A percentile compares a stretch with the other conserved stretches of the same genome.
These are phyloP conservation scores for Daubentonia madagascariensis DNA, from an alignment of 2,113 vertebrate genomes.

Conservation along the genomic window DNA sequence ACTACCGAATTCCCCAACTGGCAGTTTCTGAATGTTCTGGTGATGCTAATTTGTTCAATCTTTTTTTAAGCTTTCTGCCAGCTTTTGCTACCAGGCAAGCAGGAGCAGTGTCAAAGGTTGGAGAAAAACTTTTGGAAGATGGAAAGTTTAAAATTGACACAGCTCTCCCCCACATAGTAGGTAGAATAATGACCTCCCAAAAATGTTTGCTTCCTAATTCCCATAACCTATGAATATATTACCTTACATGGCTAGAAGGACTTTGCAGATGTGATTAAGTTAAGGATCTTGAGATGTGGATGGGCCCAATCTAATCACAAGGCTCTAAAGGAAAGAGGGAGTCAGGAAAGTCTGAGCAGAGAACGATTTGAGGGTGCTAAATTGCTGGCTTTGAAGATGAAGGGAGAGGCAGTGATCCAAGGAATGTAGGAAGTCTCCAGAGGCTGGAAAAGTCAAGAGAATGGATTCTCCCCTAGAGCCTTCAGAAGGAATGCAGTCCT, in stretches of 20 bases:
- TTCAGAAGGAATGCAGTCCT: background rate
- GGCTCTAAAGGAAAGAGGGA: background rate
- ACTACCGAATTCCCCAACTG: background rate
- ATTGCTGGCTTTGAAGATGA: background rate
- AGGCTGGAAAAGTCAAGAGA: background rate
- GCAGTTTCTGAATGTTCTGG: background rate
- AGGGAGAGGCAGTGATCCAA: background rate
- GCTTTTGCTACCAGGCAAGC: constrained; percentile 8
- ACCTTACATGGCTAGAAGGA: background rate
- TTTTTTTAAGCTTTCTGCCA: background rate
- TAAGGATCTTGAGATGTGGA: background rate
- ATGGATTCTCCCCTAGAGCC: background rate
- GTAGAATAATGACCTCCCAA: background rate
- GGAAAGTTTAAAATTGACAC: background rate
- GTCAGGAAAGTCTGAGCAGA: background rate
- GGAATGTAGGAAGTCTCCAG: constrained; percentile 2
- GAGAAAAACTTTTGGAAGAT: background rate
- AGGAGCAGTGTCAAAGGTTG: background rate
- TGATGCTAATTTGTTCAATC: background rate
- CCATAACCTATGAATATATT: background rate
- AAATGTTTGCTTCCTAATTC: background rate
- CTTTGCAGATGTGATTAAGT: background rate
- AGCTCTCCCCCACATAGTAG: background rate
- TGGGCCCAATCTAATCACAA: no score
- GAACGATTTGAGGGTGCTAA: background rate